Evolutionary conservation across 2,888 invertebrate species (phyloP).

Genomic region (Scaptomyza flava): DNA sequence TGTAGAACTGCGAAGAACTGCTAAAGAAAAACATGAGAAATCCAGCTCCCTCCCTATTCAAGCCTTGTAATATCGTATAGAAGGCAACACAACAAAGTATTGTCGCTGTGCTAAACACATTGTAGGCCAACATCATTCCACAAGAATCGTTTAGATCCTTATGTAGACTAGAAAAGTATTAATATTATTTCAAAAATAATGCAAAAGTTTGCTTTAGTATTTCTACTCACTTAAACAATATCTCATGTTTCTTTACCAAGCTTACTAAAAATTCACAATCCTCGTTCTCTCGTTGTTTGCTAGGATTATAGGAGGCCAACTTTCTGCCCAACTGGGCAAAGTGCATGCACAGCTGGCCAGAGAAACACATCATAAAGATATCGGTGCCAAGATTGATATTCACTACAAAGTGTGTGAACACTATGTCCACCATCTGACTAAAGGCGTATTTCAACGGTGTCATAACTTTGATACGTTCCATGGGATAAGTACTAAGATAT

Average conservation of each 20-base stretch:
- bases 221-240: conserved; percentile 25
- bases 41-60: conserved; percentile 50
- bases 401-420: conserved; percentile 23
- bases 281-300: not conserved
- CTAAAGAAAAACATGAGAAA: conserved; percentile 39
- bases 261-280: conserved; percentile 33
- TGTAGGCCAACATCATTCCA: conserved; percentile 50
- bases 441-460: conserved; percentile 8
- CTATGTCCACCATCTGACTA: conserved; percentile 8
- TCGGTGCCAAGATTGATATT: conserved; percentile 36
- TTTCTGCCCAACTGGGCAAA: conserved; percentile 28
- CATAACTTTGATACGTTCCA: conserved; percentile 10
- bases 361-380: conserved; percentile 44
- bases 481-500: conserved; percentile 39
- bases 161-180: conserved; percentile 28
- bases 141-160: conserved; percentile 46
- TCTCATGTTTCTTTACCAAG: conserved; percentile 37
- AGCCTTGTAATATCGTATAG: conserved; percentile 46
- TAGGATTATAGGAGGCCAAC: conserved; percentile 20
- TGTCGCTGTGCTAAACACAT: conserved; percentile 43
- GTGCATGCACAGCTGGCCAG: conserved; percentile 39
- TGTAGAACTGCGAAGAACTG: conserved; percentile 39
- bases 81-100: conserved; percentile 44
- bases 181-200: not conserved
- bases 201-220: too few relatives aligned